These are phyloP conservation scores for Stictonetta naevosa DNA, from an alignment of 2,113 vertebrate species.

Conservation along the genomic window DNA sequence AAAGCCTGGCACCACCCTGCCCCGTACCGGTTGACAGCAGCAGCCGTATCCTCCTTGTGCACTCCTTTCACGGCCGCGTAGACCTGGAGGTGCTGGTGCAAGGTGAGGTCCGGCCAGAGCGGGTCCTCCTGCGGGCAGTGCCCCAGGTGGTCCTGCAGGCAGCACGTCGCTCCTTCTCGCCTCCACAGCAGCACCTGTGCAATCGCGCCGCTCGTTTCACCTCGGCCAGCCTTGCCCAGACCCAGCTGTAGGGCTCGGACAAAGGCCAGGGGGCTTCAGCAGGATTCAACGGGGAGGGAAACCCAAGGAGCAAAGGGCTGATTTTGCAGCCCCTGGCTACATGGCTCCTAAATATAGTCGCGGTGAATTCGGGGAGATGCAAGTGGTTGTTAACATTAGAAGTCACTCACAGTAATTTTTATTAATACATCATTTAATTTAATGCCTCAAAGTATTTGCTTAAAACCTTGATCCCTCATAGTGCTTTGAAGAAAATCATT, in stretches of 20 bases:
- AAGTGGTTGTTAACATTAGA: not conserved
- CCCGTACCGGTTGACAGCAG: conserved; percentile 76
- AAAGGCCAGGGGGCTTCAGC: not conserved
- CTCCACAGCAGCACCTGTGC: conserved; percentile 50
- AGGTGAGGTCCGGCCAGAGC: conserved; percentile 84
- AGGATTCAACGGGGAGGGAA: not conserved
- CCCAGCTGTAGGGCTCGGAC: not conserved
- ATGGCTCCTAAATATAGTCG: fast-evolving
- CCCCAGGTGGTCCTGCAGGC: conserved; percentile 64
- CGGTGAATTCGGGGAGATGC: not conserved
- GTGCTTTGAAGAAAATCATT: not conserved
- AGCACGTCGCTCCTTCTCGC: not conserved
- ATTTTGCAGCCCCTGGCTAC: not conserved
- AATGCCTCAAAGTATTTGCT: fast-evolving
- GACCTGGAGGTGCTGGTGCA: conserved; percentile 83
- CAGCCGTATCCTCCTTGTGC: conserved; percentile 34
- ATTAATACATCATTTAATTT: not conserved
- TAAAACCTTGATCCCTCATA: not conserved
- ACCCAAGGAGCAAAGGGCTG: not conserved
- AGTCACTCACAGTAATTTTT: not conserved
- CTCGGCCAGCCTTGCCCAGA: not conserved
- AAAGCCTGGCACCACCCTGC: too few relatives aligned
- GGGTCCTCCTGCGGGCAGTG: conserved; percentile 89
- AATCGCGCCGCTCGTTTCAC: not conserved
- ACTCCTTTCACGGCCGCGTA: conserved; percentile 82